Base-by-base conservation (phyloP, 1,140 invertebrate species). In the Psilanteris sp. region DNA sequence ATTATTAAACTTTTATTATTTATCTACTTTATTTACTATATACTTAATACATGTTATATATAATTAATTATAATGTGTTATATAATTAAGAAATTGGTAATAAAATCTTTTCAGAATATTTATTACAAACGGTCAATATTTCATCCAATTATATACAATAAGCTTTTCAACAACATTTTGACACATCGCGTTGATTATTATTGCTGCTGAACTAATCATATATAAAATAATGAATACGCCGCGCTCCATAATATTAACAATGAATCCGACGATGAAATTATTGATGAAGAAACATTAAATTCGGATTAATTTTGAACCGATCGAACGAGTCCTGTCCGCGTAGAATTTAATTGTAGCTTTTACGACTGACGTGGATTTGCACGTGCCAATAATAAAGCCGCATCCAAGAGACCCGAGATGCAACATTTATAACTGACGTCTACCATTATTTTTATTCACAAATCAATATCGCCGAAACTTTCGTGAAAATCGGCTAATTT, bases 341-440 rank as follows among this genome's bases (percentile, higher is more conserved):
- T 48, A 26, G 48, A 66, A 66, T 66, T 66, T 66, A 66, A 66
- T 66, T 66, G 61, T 36, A 43, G 37, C 61, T 44, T 66, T 64
- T 66, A 66, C 61, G 61, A 54, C 29, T 52, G 48, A 55, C 50
- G 62, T 67, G 48, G 31, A 67, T 67, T 67, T 46, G 39, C 48
- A 46, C 48, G 41, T 67, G 50, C 50, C 62, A 55, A 46, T 55
- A 64, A 52, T 64, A 64, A 64, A 64, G 59, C 59, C 24, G 44
- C 59, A 43, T 22, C 50, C 26, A 46, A 22, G 26, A 44, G 50
- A 54, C n/a, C 20, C n/a, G n/a, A n/a, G 15, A 44, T 54, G 36
- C 48, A 55, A 67, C 22, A 55, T 55, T 67, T 67, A 66, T 62
- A 52, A 50, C 57, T 31, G 57, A 62, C 44, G 32, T 22, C 26